Percentiles rank a stretch among this genome's conserved stretches.
Evolutionary conservation across 2,797 vertebrate species (phyloP).

Genomic region (Merluccius polli): DNA sequence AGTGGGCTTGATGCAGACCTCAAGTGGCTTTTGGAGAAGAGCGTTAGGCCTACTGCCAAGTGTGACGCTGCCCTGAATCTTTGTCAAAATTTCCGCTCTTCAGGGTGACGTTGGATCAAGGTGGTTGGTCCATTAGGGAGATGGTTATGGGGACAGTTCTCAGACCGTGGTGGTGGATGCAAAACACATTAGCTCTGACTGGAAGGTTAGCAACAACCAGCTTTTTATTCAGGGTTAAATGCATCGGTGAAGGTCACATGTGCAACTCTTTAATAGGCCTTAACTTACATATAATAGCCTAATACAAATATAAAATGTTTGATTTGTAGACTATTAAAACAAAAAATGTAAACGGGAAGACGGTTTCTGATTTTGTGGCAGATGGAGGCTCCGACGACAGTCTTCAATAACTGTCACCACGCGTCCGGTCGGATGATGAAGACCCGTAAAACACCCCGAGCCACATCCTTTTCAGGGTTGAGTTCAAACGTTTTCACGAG

Average conservation of each 20-base stretch:
- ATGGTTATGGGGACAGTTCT: not conserved
- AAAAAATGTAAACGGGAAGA: slow-evolving; percentile 47
- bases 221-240: not conserved
- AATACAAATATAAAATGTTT: not conserved
- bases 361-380: slow-evolving; percentile 47
- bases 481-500: no score
- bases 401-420: slow-evolving; percentile 19
- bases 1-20: no score
- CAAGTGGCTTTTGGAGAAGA: not conserved
- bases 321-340: slow-evolving; percentile 36
- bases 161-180: not conserved
- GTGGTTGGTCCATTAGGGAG: not conserved
- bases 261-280: not conserved
- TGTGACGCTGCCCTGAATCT: not conserved
- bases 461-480: no score
- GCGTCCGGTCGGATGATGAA: no score
- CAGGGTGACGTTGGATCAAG: not conserved
- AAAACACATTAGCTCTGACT: not conserved
- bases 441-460: no score
- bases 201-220: not conserved
- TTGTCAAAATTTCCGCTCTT: not conserved
- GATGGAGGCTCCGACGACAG: slow-evolving; percentile 48
- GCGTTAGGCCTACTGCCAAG: no score
- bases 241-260: not conserved
- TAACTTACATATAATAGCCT: not conserved